Evolutionary conservation across 2,113 vertebrate genomes (phyloP).

Genomic region (Myiopsitta monachus): DNA sequence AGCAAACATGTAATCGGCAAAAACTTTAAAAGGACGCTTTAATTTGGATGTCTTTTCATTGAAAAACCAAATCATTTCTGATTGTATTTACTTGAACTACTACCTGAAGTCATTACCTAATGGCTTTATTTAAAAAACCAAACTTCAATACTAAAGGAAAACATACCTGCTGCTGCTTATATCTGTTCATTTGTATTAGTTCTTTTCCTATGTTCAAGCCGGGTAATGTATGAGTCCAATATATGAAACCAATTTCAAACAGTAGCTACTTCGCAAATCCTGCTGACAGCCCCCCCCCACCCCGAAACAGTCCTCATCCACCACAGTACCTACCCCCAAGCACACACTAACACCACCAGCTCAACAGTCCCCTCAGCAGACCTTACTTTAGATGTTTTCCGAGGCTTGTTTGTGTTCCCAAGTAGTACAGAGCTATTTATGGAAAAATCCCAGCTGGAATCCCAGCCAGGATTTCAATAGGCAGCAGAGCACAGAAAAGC

Average conservation of each 20-base stretch:
- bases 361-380: neutral
- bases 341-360: neutral
- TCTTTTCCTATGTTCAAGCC: neutral
- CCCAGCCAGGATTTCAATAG: slow-evolving; percentile 60
- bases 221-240: neutral
- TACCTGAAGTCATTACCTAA: neutral
- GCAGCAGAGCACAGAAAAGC: slow-evolving; percentile 5
- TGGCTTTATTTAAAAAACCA: neutral
- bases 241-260: neutral
- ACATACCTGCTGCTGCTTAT: neutral
- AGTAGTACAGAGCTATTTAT: slow-evolving; percentile 60
- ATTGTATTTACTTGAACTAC: neutral
- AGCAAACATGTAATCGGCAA: neutral
- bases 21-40: neutral
- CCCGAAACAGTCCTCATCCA: neutral
- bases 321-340: rapidly evolving
- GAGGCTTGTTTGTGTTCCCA: slow-evolving; percentile 18
- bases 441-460: slow-evolving; percentile 53
- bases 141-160: neutral
- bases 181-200: neutral
- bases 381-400: neutral
- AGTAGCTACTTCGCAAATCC: neutral
- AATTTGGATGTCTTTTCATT: neutral
- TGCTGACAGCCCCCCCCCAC: neutral
- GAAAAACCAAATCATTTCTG: neutral